Base-by-base conservation (phyloP, 2,797 vertebrate species). In the Cuniculus paca region DNA sequence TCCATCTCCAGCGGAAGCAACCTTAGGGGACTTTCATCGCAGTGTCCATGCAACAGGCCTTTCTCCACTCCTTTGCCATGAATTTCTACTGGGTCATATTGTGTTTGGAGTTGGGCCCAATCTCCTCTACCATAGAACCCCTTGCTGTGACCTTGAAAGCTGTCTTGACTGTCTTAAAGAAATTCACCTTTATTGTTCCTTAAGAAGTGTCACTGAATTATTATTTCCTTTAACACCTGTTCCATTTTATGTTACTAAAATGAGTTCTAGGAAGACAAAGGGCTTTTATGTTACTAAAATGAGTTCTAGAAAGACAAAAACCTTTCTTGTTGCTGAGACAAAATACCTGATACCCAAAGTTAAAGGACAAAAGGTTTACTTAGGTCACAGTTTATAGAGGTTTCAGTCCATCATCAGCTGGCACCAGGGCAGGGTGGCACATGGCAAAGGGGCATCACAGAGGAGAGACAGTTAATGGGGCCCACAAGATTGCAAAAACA, bases 251-350 rank as follows among this genome's bases (percentile, higher is more conserved):
- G 65, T 92, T 63, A 65, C 61, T 48, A 83, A 82, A 90, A 75
- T 16, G 81, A 96, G 42, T 48, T 94, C 42, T 61, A 74, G 24
- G 24, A 95, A 75, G n/a, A 90, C 31, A n/a, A n/a, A n/a, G n/a
- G n/a, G n/a, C n/a, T 26, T 90, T 68, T 39, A 20, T 95, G 65
- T 92, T 63, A 65, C 61, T 48, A 83, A 82, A 90, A 75, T 16
- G 81, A 96, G 42, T 48, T 94, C 42, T 61, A 74, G 24, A 20
- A 95, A 75, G n/a, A 90, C 31, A n/a, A n/a, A n/a, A n/a, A n/a
- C 61, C 31, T 65, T 65, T 65, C 6, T 65, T 9, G 8, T 65
- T 65, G 61, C 14, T 17, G 61, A 65, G 61, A 65, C 61, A 65
- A 65, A n/a, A 65, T 34, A 63, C 13, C 61, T 12, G 1, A 6